phyloP scores from a whole-genome alignment of 2,113 vertebrate species.

The Poecile atricapillus region DNA sequence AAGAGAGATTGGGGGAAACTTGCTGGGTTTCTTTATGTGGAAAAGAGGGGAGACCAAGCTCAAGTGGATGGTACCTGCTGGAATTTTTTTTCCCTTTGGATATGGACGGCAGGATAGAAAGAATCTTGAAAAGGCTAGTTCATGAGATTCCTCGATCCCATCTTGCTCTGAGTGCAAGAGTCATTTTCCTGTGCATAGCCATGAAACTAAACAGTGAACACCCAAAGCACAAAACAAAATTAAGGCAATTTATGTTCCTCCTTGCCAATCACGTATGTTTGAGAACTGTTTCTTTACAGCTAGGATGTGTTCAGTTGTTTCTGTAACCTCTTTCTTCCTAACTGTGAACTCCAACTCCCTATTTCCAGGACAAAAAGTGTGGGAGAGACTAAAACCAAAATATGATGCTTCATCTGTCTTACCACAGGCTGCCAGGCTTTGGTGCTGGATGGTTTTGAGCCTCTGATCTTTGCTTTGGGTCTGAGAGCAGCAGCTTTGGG shows the following conservation, averaged over 20 bases:
- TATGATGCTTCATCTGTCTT: not conserved
- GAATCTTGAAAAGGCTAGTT: not conserved
- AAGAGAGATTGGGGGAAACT: not conserved
- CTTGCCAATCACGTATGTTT: not conserved
- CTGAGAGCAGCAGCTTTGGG: not conserved
- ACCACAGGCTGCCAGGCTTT: not conserved
- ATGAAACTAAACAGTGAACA: not conserved
- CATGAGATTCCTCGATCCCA: not conserved
- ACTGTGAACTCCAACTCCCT: not conserved
- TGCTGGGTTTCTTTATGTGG: not conserved
- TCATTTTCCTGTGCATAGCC: accelerated
- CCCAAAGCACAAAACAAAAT: not conserved
- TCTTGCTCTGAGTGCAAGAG: not conserved
- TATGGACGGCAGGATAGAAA: not conserved
- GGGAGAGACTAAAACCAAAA: not conserved
- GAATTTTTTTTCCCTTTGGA: not conserved
- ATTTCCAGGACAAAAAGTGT: not conserved
- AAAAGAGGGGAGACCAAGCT: not conserved
- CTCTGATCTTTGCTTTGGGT: not conserved
- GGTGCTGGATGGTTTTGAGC: not conserved
- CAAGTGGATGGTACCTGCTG: not conserved
- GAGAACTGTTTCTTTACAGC: not conserved
- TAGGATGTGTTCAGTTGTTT: not conserved
- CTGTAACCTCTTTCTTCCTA: not conserved
- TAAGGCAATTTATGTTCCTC: not conserved